Evolutionary conservation across 2,113 vertebrate genomes (phyloP).

Genomic region (Picathartes gymnocephalus): DNA sequence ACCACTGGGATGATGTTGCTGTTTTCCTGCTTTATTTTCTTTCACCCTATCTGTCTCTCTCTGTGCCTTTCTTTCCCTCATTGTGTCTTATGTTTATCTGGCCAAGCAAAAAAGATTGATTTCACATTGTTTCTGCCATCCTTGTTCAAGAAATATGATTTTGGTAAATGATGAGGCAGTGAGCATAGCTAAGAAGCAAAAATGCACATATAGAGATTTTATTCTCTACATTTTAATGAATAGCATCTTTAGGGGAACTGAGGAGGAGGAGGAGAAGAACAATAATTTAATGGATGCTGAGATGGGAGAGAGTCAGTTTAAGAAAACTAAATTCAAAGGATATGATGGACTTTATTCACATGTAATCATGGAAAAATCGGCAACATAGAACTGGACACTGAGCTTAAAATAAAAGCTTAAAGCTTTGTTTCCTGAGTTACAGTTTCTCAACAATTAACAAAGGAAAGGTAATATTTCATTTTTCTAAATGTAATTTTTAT

Average conservation of each 20-base stretch:
- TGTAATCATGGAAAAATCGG: conserved; percentile 13
- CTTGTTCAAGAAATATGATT: conserved; percentile 85
- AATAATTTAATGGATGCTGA: conserved; percentile 24
- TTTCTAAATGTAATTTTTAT: background rate
- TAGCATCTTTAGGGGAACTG: background rate
- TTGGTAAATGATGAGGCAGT: conserved; percentile 80
- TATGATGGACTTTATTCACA: conserved; percentile 2
- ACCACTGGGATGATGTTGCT: conserved; percentile 72
- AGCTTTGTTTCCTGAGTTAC: background rate
- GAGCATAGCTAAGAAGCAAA: conserved; percentile 74
- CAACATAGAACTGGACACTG: background rate
- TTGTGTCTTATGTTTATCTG: conserved; percentile 78
- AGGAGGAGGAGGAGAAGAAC: background rate
- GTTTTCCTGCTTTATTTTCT: conserved; percentile 71
- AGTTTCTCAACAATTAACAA: conserved; percentile 17
- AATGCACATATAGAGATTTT: conserved; percentile 73
- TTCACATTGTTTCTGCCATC: conserved; percentile 78
- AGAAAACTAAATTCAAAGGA: conserved; percentile 14
- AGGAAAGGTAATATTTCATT: background rate
- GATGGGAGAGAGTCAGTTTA: background rate
- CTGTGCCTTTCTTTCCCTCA: conserved; percentile 64
- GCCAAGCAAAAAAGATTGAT: conserved; percentile 83
- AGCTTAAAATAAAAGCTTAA: background rate
- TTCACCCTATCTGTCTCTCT: conserved; percentile 67
- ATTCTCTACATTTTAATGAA: conserved; percentile 57